Evolutionary conservation across 2,888 invertebrate species (phyloP).

Genomic region (Phorcus lineatus): DNA sequence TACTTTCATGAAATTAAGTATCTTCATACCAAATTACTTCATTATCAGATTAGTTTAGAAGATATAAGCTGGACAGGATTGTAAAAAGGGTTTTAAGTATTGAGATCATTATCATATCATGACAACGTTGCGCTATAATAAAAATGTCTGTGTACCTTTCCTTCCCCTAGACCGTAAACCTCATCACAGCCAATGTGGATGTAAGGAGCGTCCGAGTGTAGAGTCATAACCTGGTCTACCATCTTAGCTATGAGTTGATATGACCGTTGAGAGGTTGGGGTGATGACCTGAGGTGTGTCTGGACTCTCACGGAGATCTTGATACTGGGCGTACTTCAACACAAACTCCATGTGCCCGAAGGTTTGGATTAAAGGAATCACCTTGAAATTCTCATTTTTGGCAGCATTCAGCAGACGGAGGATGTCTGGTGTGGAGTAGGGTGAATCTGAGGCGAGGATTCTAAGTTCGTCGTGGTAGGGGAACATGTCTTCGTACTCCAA

Average conservation of each 20-base stretch:
- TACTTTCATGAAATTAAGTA: no score
- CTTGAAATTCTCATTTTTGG: conserved; percentile 79
- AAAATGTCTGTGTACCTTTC: conserved; percentile 4
- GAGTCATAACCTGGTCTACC: conserved; percentile 83
- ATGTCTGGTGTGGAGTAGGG: conserved; percentile 54
- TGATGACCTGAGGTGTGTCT: conserved; percentile 74
- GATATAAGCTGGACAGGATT: no score
- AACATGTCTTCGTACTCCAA: conserved; percentile 93
- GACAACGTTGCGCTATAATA: no score
- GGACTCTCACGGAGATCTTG: conserved; percentile 81
- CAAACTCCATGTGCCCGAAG: conserved; percentile 88
- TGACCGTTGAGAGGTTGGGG: conserved; percentile 65
- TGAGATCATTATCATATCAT: no score
- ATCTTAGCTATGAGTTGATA: conserved; percentile 78
- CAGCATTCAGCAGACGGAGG: conserved; percentile 80
- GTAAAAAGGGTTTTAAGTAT: no score
- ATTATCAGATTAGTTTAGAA: no score
- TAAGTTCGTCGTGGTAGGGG: conserved; percentile 81
- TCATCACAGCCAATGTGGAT: conserved; percentile 90
- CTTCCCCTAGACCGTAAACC: conserved; percentile 61
- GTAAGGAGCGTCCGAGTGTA: conserved; percentile 80
- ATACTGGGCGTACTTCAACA: conserved; percentile 83
- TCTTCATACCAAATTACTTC: no score
- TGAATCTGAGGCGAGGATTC: conserved; percentile 79
- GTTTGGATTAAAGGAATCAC: conserved; percentile 88